Evolutionary conservation across 1,140 invertebrate genomes (phyloP), one percentile per base, ranked within the genome.

Genomic region (Eufriesea mexicana): DNA sequence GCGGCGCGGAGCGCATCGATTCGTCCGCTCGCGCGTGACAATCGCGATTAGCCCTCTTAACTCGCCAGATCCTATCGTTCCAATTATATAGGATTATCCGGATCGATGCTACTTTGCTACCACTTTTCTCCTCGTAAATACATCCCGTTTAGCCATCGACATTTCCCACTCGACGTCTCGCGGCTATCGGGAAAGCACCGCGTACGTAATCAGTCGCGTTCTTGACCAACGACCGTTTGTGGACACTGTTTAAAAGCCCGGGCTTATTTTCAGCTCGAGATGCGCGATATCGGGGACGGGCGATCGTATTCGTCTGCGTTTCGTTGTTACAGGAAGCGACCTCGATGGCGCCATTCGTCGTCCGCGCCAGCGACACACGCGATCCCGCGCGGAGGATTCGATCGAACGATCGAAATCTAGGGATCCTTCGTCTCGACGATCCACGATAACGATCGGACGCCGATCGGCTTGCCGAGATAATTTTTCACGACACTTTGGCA

Each of bases 121-220:
- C 79, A 80, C 79, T 80, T 80, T 80, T 80, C 79, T 80, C 59
- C 79, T 80, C 79, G 79, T 80, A 80, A 80, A 80, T 80, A 74
- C 79, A 23, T 73, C 45, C 79, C 79, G 70, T 80, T 80, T 66
- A 74, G 18, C 28, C 70, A 80, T 80, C 68, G 78, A 80, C 78
- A 42, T 80, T 73, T 72, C 35, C 68, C 70, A 42, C 16, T 12
- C 35, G 67, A 79, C 35, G 64, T 79, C 23, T 23, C 28, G 20
- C 28, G 28, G 14, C 57, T 18, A 42, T 23, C 20, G 10, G 57
- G 14, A 45, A 20, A 47, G 49, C 28, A 49, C 8, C 23, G 18
- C 28, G 28, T 57, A 57, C 49, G 18, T 16, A 49, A 62, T 25
- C 9, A 14, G 18, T 5, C 18, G 42, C 16, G 5, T 1, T 25